Conservation (phyloP, 2,113 vertebrate genomes). For the Struthio camelus region DNA sequence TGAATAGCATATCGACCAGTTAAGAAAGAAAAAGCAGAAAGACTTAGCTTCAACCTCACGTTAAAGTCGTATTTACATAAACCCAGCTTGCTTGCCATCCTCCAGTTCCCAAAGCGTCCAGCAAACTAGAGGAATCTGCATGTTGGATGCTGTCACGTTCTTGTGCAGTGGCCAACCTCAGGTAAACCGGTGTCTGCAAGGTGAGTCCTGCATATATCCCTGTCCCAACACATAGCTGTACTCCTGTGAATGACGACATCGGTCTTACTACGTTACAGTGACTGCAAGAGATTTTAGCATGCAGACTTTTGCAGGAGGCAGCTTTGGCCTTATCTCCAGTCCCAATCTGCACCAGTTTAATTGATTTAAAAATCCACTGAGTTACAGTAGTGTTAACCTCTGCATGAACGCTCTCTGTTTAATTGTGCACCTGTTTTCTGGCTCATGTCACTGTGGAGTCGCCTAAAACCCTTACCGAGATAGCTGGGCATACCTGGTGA, state of each 20-base stretch:
- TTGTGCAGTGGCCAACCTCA: background rate
- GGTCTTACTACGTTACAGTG: accelerated
- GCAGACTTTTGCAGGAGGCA: background rate
- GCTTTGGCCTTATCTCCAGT: background rate
- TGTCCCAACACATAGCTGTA: background rate
- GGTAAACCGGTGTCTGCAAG: background rate
- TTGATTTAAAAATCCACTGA: background rate
- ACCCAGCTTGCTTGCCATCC: background rate
- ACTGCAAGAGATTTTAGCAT: background rate
- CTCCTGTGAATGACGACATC: background rate
- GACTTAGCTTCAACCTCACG: background rate
- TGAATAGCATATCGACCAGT: background rate
- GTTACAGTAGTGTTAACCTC: background rate
- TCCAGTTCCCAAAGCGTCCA: background rate
- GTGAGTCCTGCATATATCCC: background rate
- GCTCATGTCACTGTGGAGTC: background rate
- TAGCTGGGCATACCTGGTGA: too few relatives aligned
- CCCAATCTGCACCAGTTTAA: accelerated
- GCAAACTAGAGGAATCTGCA: background rate
- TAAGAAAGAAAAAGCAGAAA: background rate
- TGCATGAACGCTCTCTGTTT: background rate
- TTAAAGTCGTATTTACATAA: background rate
- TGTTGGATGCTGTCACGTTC: background rate
- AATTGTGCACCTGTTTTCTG: background rate
- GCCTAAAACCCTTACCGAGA: background rate